These are phyloP conservation scores for Olivierus martensii DNA, from an alignment of 1,140 invertebrate genomes.

Conservation along the genomic window DNA sequence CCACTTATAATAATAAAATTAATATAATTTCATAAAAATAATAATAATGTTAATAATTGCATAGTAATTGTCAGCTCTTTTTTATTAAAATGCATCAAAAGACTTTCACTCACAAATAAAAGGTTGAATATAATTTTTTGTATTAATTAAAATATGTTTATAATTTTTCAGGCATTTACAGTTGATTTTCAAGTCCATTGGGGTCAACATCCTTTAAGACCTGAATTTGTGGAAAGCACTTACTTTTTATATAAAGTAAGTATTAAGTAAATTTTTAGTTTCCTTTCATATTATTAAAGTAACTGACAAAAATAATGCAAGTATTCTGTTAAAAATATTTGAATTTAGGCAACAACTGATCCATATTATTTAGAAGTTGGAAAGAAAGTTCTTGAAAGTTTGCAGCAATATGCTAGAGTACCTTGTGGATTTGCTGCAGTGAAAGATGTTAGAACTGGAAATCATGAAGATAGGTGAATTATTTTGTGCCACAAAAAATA, in stretches of 20 bases:
- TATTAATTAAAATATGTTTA: no score
- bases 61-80: no score
- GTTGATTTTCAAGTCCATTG: slow-evolving; percentile 91
- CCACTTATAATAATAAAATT: no score
- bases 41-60: no score
- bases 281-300: no score
- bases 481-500: not conserved
- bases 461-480: slow-evolving; percentile 58
- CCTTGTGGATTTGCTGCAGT: slow-evolving; percentile 92
- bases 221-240: slow-evolving; percentile 95
- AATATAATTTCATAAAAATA: no score
- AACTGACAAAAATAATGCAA: no score
- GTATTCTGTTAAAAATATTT: no score
- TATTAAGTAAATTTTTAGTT: not conserved
- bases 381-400: slow-evolving; percentile 70
- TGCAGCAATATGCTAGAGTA: slow-evolving; percentile 83
- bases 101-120: no score
- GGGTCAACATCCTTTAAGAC: slow-evolving; percentile 91
- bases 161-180: slow-evolving; percentile 61
- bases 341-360: slow-evolving; percentile 82
- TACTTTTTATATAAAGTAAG: slow-evolving; percentile 73
- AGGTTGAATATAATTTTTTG: no score
- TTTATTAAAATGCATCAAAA: no score
- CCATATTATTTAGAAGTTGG: slow-evolving; percentile 91
- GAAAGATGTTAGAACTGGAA: slow-evolving; percentile 80